Conservation (phyloP, 2,888 invertebrate species). For the Pammene fasciana region DNA sequence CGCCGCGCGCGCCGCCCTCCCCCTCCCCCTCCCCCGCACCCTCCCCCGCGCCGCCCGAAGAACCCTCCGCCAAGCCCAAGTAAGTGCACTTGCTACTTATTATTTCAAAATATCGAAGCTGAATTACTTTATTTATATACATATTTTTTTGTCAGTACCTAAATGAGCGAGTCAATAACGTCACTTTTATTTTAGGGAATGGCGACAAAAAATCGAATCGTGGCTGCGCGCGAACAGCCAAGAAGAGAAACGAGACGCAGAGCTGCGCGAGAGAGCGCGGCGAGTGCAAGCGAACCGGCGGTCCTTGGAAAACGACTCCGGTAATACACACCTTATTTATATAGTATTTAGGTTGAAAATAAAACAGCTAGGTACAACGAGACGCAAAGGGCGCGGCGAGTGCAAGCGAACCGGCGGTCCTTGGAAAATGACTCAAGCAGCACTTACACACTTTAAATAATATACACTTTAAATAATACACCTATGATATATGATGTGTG, state of each 20-base stretch:
- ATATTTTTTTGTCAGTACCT: no score
- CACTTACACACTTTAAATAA: no score
- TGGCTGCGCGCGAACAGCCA: slow-evolving; percentile 95
- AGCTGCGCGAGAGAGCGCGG: slow-evolving; percentile 85
- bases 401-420: no score
- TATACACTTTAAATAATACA: no score
- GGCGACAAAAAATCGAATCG: slow-evolving; percentile 95
- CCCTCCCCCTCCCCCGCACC: slow-evolving; percentile 42
- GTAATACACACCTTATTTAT: slow-evolving; percentile 65
- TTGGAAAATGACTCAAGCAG: no score
- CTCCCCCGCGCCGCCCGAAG: slow-evolving; percentile 45
- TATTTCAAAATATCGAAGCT: no score
- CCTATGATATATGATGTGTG: no score
- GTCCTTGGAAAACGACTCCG: slow-evolving; percentile 93
- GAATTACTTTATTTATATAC: no score
- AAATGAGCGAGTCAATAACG: no score
- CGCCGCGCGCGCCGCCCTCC: slow-evolving; percentile 46
- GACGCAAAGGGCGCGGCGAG: no score
- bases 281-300: slow-evolving; percentile 88
- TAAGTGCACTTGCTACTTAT: slow-evolving; percentile 44
- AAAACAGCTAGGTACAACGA: no score
- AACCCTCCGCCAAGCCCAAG: slow-evolving; percentile 68
- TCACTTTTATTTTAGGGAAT: slow-evolving; percentile 83
- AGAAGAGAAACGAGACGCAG: slow-evolving; percentile 89
- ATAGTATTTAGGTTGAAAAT: not conserved